Evolutionary conservation across 2,113 vertebrate species (phyloP).

Genomic region (Tragelaphus strepsiceros): DNA sequence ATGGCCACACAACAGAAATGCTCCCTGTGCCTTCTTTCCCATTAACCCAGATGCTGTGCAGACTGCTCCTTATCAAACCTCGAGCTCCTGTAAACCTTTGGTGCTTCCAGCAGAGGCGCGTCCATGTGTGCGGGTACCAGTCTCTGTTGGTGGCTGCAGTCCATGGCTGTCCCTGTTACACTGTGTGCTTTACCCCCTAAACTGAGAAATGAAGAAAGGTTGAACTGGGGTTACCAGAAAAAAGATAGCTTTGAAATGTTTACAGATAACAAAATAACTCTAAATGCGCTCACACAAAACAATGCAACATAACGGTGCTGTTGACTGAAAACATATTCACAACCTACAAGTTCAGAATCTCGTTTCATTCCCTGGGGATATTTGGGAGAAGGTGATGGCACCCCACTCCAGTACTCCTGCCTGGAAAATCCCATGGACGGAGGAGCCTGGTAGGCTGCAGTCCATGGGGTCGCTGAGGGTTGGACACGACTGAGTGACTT

Average conservation of each 20-base stretch:
- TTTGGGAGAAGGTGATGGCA: background rate
- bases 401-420: too few species aligned
- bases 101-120: background rate
- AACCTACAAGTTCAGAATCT: background rate
- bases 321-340: background rate
- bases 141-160: background rate
- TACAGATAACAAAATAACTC: background rate
- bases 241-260: background rate
- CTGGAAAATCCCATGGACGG: too few species aligned
- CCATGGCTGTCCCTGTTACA: background rate
- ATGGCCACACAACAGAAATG: rapidly evolving
- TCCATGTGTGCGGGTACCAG: rapidly evolving
- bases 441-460: too few species aligned
- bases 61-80: background rate
- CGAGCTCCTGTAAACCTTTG: background rate
- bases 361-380: background rate
- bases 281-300: background rate
- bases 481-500: too few species aligned
- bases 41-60: background rate
- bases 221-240: background rate
- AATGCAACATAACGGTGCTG: background rate
- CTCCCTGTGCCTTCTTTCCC: background rate
- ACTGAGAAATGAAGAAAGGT: background rate
- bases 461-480: too few species aligned
- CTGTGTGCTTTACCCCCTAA: too few species aligned